Percentiles rank a stretch among this genome's conserved stretches.
These are phyloP conservation scores for Actinopyga echinites DNA, from an alignment of 53 echinoderm and acorn worm species.

Conservation along the genomic window DNA sequence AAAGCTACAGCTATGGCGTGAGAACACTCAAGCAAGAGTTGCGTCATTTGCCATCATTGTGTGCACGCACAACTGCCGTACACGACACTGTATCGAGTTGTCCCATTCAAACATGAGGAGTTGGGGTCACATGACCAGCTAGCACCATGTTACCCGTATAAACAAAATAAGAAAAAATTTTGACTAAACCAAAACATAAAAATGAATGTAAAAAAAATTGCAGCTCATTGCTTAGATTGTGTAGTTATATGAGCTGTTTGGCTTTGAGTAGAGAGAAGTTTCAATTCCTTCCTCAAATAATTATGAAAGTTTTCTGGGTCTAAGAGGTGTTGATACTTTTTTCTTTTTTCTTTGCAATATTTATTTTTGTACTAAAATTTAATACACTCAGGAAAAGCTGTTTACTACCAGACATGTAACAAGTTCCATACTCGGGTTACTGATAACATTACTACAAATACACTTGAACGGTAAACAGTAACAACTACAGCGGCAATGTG, in stretches of 20 bases:
- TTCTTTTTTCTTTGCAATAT: slow-evolving; percentile 1
- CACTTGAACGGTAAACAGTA: too few species aligned
- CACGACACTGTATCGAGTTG: neutral
- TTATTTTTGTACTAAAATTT: neutral
- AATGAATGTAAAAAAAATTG: slow-evolving; percentile 8
- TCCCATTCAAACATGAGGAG: neutral
- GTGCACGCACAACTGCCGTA: neutral
- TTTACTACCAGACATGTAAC: too few species aligned
- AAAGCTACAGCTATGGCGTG: neutral
- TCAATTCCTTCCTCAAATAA: slow-evolving; percentile 28
- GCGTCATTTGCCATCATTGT: slow-evolving; percentile 33
- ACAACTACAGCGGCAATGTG: too few species aligned
- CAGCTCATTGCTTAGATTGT: neutral
- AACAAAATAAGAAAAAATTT: slow-evolving; percentile 6
- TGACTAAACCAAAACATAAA: slow-evolving; percentile 17
- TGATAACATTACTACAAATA: too few species aligned
- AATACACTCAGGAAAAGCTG: too few species aligned
- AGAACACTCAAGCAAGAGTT: slow-evolving; percentile 17
- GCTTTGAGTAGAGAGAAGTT: neutral
- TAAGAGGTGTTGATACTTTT: slow-evolving; percentile 3
- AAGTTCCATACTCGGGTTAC: too few species aligned
- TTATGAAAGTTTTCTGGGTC: slow-evolving; percentile 53
- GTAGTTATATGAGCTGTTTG: neutral
- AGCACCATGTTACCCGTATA: slow-evolving; percentile 56
- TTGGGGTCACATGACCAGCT: slow-evolving; percentile 41